Evolutionary conservation across 2,113 vertebrate genomes (phyloP), one percentile per base, ranked within the genome.

Genomic region (Clupea harengus): DNA sequence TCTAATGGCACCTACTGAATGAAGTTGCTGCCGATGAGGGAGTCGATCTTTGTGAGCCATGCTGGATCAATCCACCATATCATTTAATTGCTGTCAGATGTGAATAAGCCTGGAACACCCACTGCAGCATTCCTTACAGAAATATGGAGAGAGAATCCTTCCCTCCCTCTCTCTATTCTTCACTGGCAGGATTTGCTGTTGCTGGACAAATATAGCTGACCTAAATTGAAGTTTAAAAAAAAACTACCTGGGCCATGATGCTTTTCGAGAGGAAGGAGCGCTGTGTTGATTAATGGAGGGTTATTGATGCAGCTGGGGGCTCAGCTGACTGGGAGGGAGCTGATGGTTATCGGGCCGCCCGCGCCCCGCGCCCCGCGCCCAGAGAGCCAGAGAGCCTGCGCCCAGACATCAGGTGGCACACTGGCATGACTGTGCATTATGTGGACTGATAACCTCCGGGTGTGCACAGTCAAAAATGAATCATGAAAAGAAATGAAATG

Each of bases 391-490:
- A 25, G n/a, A 75, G 67, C 67, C 67, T 57, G 17, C 32, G 67
- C 67, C 45, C 60, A 17, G 17, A 45, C 46, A 52, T 78, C 67
- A 88, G 84, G 47, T 83, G 85, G 81, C 44, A 57, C 57, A 60
- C 81, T 86, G 49, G 87, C 82, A 85, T 82, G 86, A 86, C 86
- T 54, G 86, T 82, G 78, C 54, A 85, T 81, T 85, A 88, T 85
- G 85, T 85, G 85, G 86, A 39, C 82, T 47, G 47, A 85, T 67
- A 88, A 85, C 54, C 45, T 67, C 60, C 39, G 85, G 57, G 86
- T n/a, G 87, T 47, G 85, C 83, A 80, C 46, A n/a, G 39, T 82
- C 67, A 75, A 1, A 10, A 75, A 75, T 75, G 28, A 32, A 75
- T 75, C 32, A 75, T 39, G 28, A 32, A 39, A 72, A 28, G 25